These are phyloP conservation scores for Embiotoca jacksoni DNA, from an alignment of 2,113 vertebrate species.

Conservation along the genomic window DNA sequence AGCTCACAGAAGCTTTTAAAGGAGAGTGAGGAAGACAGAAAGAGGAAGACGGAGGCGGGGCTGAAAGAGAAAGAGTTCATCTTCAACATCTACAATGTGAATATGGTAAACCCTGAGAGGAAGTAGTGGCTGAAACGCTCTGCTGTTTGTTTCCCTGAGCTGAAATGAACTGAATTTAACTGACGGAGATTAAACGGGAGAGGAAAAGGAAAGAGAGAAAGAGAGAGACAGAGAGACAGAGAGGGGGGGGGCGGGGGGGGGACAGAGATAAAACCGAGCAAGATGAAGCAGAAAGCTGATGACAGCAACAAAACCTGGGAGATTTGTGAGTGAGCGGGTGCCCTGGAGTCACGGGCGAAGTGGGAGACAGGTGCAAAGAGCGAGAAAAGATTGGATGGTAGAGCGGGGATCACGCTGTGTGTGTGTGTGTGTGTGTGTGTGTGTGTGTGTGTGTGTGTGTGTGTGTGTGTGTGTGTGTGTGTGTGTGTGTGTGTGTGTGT, in stretches of 20 bases:
- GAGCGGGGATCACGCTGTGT: neutral
- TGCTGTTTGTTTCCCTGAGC: neutral
- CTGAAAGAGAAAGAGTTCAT: neutral
- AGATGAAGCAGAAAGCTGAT: constrained; percentile 13
- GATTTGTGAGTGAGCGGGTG: constrained; percentile 38
- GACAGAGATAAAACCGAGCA: neutral
- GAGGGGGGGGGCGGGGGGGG: neutral
- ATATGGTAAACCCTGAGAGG: constrained; percentile 16
- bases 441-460: constrained; percentile 32
- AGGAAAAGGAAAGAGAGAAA: neutral
- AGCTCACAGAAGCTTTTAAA: constrained; percentile 69
- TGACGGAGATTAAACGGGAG: constrained; percentile 20
- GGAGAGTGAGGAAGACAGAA: constrained; percentile 7
- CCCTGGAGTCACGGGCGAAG: neutral
- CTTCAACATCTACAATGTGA: constrained; percentile 7
- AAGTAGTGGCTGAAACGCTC: neutral
- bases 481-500: constrained; percentile 45
- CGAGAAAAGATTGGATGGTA: constrained; percentile 14
- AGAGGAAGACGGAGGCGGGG: neutral
- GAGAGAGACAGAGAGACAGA: neutral
- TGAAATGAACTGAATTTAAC: constrained; percentile 22
- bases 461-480: constrained; percentile 41
- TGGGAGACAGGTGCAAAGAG: constrained; percentile 47
- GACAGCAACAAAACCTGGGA: constrained; percentile 29
- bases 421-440: constrained; percentile 37